phyloP scores from a whole-genome alignment of 2,113 vertebrate species.

The Panthera uncia region DNA sequence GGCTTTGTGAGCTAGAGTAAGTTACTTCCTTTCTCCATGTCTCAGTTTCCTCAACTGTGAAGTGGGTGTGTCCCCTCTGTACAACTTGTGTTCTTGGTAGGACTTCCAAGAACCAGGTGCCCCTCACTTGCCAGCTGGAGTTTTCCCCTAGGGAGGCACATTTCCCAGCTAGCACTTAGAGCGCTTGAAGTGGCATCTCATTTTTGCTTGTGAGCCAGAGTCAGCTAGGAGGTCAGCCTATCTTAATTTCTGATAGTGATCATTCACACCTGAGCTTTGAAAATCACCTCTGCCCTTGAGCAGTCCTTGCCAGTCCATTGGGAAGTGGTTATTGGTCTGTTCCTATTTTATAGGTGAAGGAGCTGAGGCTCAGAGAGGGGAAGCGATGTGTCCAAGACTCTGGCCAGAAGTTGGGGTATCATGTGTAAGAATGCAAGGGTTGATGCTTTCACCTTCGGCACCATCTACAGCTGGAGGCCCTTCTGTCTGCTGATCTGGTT shows the following conservation, averaged over 20 bases:
- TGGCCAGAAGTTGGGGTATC: neutral
- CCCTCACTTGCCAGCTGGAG: neutral
- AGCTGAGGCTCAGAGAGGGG: neutral
- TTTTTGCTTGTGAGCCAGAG: neutral
- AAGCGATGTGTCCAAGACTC: neutral
- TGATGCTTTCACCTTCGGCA: neutral
- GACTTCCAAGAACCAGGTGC: neutral
- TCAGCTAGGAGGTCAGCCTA: neutral
- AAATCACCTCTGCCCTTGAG: neutral
- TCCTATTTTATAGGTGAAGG: neutral
- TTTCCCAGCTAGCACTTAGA: neutral
- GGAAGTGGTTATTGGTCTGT: neutral
- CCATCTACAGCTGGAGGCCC: neutral
- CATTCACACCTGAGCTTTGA: neutral
- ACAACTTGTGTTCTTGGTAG: neutral
- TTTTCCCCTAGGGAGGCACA: neutral
- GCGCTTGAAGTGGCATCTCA: neutral
- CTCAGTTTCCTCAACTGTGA: neutral
- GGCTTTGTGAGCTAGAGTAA: neutral
- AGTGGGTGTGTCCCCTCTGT: slow-evolving; percentile 21
- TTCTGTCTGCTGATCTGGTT: neutral
- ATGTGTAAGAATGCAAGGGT: neutral
- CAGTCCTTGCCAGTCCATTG: neutral
- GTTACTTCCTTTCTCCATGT: neutral
- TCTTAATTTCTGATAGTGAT: neutral